A percentile compares a stretch with the other conserved stretches of the same genome.
Evolutionary conservation across 1,140 invertebrate species (phyloP).

Genomic region (Drosophila ohnishii): DNA sequence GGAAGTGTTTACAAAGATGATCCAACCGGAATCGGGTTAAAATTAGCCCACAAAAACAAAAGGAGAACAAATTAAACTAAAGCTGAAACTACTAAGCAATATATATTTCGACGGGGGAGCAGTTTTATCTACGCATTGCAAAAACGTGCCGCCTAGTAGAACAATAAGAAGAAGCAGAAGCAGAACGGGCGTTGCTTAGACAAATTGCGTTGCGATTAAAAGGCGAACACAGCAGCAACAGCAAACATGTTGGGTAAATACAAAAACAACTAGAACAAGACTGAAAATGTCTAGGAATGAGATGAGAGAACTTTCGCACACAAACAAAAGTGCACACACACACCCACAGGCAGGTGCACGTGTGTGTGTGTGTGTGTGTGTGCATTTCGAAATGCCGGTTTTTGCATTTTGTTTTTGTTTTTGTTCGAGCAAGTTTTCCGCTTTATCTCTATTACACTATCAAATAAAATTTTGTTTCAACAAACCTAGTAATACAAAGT

Average conservation of each 20-base stretch:
- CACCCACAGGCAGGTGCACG: constrained; percentile 16
- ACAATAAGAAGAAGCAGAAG: constrained; percentile 51
- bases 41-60: constrained; percentile 47
- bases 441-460: constrained; percentile 29
- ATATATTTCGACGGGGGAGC: constrained; percentile 29
- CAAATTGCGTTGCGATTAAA: constrained; percentile 80
- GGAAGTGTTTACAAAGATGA: constrained; percentile 33
- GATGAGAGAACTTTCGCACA: constrained; percentile 28
- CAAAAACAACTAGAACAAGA: constrained; percentile 33
- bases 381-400: constrained; percentile 71
- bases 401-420: constrained; percentile 62
- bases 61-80: constrained; percentile 19
- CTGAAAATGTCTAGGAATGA: constrained; percentile 12
- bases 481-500: background rate
- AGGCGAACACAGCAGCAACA: constrained; percentile 35
- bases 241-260: constrained; percentile 79
- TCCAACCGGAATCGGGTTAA: constrained; percentile 59
- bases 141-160: constrained; percentile 65
- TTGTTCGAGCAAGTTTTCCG: constrained; percentile 52
- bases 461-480: constrained; percentile 12
- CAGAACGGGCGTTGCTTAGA: constrained; percentile 74
- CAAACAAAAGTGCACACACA: constrained; percentile 4
- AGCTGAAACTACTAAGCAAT: constrained; percentile 22
- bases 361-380: constrained; percentile 28
- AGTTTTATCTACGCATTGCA: constrained; percentile 67